Conservation (phyloP, 2,888 invertebrate species). For the Epicampocera succincta region DNA sequence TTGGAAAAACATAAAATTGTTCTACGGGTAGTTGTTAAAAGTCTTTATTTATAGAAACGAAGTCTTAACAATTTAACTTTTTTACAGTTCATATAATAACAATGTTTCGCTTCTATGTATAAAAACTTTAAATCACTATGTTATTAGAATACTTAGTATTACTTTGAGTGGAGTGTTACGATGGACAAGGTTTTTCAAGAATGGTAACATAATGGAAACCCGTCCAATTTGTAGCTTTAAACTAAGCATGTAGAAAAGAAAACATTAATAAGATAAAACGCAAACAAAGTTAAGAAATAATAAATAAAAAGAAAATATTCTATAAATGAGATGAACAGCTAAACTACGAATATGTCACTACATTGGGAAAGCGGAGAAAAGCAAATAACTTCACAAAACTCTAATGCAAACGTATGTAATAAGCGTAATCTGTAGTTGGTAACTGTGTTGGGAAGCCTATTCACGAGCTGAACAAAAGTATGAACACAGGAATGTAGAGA, state of each 20-base stretch:
- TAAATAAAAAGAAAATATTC: too few species aligned
- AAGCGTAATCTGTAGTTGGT: too few species aligned
- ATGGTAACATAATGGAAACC: constrained; percentile 24
- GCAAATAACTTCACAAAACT: too few species aligned
- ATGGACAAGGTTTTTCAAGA: neutral
- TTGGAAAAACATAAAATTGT: too few species aligned
- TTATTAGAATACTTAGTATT: neutral
- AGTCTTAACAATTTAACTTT: too few species aligned
- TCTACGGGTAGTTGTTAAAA: too few species aligned
- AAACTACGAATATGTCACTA: too few species aligned
- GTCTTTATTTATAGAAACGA: neutral
- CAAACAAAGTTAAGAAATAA: neutral
- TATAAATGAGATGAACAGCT: too few species aligned
- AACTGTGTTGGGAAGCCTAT: too few species aligned
- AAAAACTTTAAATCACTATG: neutral
- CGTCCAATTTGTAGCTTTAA: constrained; percentile 1
- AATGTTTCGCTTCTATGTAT: constrained; percentile 4
- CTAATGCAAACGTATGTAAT: too few species aligned
- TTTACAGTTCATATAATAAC: neutral
- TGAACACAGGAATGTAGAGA: too few species aligned
- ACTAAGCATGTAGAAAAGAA: constrained; percentile 49
- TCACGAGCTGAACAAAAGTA: too few species aligned
- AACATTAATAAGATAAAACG: neutral
- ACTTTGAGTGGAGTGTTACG: constrained; percentile 14
- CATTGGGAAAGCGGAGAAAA: neutral